Evolutionary conservation across 2,113 vertebrate genomes (phyloP).

Genomic region (Carollia perspicillata): DNA sequence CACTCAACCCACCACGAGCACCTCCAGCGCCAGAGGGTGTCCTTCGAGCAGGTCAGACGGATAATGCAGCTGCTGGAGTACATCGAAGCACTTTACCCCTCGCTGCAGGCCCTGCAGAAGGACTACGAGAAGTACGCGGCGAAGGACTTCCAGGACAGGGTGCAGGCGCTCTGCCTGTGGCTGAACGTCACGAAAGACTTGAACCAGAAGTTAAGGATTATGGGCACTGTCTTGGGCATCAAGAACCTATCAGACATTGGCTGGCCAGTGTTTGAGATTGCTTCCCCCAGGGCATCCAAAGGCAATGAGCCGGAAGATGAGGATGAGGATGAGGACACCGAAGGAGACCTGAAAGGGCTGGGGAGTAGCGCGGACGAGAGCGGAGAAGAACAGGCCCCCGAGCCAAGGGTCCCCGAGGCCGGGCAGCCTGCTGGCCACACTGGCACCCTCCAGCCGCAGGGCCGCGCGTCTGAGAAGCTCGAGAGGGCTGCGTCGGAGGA

Average conservation of each 20-base stretch:
- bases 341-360: conserved; percentile 80
- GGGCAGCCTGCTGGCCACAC: conserved; percentile 72
- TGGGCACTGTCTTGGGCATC: conserved; percentile 97
- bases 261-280: conserved; percentile 99
- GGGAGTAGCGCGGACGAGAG: conserved; percentile 89
- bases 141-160: conserved; percentile 95
- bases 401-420: conserved; percentile 57
- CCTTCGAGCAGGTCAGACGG: conserved; percentile 96
- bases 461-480: conserved; percentile 77
- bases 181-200: conserved; percentile 98
- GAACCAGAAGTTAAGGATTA: conserved; percentile 97
- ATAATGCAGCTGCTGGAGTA: conserved; percentile 97
- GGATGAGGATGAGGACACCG: conserved; percentile 84
- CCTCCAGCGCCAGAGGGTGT: conserved; percentile 92
- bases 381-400: conserved; percentile 81
- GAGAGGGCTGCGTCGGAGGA: conserved; percentile 89
- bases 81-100: conserved; percentile 97
- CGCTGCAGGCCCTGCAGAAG: conserved; percentile 95
- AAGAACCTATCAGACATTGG: conserved; percentile 94
- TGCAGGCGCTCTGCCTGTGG: conserved; percentile 99
- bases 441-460: conserved; percentile 78
- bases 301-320: conserved; percentile 85
- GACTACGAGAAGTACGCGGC: conserved; percentile 98
- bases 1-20: conserved; percentile 88
- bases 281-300: conserved; percentile 92